phyloP scores from a whole-genome alignment of 1,140 invertebrate species.

The Calliopsis andreniformis region DNA sequence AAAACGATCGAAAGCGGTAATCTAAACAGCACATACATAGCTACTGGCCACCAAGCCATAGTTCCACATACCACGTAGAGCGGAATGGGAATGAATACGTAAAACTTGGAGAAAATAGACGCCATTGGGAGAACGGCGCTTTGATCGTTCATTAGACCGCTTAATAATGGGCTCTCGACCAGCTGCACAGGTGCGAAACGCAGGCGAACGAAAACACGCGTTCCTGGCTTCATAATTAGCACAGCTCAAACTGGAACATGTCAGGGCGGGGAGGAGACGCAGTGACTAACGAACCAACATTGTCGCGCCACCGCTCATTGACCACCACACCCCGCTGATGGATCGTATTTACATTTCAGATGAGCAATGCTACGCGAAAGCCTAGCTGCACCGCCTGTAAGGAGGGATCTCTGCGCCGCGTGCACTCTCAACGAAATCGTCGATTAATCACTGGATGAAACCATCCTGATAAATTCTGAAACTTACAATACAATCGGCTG shows the following conservation, averaged over 20 bases:
- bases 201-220: conserved; percentile 2
- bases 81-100: conserved; percentile 4
- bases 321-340: too few relatives aligned
- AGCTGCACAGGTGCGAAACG: conserved; percentile 6
- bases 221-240: conserved; percentile 19
- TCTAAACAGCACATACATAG: background rate
- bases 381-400: background rate
- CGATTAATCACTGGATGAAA: too few relatives aligned
- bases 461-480: too few relatives aligned
- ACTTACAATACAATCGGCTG: too few relatives aligned
- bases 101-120: background rate
- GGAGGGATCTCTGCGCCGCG: background rate
- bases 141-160: background rate
- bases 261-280: fast-evolving
- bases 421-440: too few relatives aligned
- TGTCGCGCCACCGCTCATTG: conserved; percentile 24
- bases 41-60: background rate
- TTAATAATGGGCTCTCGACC: background rate
- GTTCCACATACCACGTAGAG: background rate
- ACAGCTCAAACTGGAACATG: background rate
- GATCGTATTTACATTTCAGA: conserved; percentile 22
- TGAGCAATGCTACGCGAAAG: background rate
- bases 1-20: background rate
- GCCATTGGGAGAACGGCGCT: background rate
- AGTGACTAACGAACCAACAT: conserved; percentile 22